Conservation (phyloP, 2,888 invertebrate genomes). For the Octonoba sinensis region DNA sequence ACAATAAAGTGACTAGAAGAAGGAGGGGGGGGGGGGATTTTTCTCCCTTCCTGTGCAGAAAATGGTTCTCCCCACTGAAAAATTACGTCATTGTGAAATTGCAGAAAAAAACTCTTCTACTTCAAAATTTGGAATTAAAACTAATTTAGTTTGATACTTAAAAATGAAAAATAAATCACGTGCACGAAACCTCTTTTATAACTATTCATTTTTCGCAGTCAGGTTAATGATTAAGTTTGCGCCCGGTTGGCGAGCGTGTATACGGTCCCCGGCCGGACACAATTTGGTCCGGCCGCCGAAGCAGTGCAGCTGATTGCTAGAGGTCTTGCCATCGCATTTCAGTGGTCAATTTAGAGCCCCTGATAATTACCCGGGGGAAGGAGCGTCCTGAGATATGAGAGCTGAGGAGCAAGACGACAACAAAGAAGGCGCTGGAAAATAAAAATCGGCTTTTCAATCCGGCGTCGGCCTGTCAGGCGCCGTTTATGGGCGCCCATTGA, state of each 20-base stretch:
- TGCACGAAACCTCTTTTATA: no score
- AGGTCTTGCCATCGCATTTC: constrained; percentile 55
- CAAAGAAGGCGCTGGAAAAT: constrained; percentile 13
- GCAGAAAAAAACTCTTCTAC: no score
- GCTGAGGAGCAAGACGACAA: not conserved
- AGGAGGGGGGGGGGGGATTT: no score
- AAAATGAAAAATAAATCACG: no score
- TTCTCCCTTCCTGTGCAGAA: no score
- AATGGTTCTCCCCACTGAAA: no score
- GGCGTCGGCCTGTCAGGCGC: constrained; percentile 49
- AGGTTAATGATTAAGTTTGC: no score
- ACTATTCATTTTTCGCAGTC: no score
- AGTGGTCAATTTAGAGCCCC: constrained; percentile 60
- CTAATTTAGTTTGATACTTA: no score
- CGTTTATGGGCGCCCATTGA: constrained; percentile 53
- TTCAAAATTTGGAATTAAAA: no score
- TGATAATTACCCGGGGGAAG: constrained; percentile 55
- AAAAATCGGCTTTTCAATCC: constrained; percentile 56
- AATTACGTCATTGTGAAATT: no score
- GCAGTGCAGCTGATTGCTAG: constrained; percentile 39
- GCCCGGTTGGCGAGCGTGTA: not conserved
- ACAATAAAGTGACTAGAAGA: no score
- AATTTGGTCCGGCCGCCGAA: constrained; percentile 42
- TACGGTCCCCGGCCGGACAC: constrained; percentile 51
- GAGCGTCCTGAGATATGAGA: constrained; percentile 49